A percentile compares a stretch with the other conserved stretches of the same genome.
Conservation (phyloP, 1,140 invertebrate genomes). For the Drosophila truncata region DNA sequence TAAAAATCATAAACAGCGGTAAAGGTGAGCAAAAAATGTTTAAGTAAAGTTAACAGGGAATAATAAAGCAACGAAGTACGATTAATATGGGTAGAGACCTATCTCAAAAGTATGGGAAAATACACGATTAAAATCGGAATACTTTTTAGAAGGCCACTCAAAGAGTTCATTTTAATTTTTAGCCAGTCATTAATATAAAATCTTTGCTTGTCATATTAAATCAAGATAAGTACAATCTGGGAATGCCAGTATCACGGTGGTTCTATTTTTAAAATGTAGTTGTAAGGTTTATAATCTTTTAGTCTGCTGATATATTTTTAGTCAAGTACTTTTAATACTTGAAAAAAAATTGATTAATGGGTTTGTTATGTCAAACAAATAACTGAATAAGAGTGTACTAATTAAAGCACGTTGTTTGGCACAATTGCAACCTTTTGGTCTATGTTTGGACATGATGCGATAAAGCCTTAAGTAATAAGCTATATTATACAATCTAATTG, state of each 20-base stretch:
- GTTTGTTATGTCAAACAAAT: neutral
- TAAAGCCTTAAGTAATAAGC: slow-evolving; percentile 13
- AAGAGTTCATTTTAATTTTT: neutral
- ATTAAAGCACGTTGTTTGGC: neutral
- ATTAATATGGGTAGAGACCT: slow-evolving; percentile 13
- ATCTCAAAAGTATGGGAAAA: neutral
- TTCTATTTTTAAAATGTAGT: slow-evolving; percentile 2
- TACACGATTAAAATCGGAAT: neutral
- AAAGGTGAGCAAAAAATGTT: slow-evolving; percentile 42
- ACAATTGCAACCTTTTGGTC: neutral
- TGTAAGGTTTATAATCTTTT: neutral
- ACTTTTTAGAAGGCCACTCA: neutral
- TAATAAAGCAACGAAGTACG: slow-evolving; percentile 5
- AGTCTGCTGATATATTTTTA: slow-evolving; percentile 7
- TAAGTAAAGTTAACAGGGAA: slow-evolving; percentile 3
- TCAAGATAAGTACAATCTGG: slow-evolving; percentile 14
- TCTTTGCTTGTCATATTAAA: slow-evolving; percentile 6
- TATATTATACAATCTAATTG: slow-evolving; percentile 12
- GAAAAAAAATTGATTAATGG: neutral
- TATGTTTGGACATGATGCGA: slow-evolving; percentile 8
- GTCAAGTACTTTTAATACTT: slow-evolving; percentile 2
- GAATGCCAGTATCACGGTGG: neutral
- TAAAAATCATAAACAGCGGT: slow-evolving; percentile 73
- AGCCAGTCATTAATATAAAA: slow-evolving; percentile 1
- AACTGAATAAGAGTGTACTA: neutral